Conservation (phyloP, 2,113 vertebrate species). For the Recurvirostra avosetta region DNA sequence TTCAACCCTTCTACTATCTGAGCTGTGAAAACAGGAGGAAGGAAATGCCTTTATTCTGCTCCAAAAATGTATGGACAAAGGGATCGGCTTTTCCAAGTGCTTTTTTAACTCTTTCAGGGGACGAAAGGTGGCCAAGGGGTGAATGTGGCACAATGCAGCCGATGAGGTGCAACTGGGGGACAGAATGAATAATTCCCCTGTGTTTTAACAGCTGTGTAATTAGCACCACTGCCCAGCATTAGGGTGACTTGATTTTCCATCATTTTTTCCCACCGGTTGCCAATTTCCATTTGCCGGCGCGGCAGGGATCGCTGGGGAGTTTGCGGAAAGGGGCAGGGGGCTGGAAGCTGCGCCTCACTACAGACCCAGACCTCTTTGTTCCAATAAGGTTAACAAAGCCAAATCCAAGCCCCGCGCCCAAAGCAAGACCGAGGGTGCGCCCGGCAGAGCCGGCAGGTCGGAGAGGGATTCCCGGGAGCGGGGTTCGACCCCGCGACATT, state of each 20-base stretch:
- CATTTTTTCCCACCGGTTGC: neutral
- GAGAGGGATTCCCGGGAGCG: neutral
- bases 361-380: neutral
- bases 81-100: neutral
- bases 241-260: neutral
- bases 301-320: neutral
- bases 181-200: neutral
- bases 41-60: constrained; percentile 36
- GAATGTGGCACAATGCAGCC: neutral
- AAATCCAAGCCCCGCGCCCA: neutral
- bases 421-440: neutral
- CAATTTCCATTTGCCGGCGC: neutral
- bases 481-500: neutral
- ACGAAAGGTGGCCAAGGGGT: neutral
- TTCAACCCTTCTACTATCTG: neutral
- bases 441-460: neutral
- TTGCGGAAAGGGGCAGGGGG: neutral
- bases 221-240: neutral
- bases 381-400: neutral
- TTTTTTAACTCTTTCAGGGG: constrained; percentile 8
- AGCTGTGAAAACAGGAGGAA: constrained; percentile 17
- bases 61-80: neutral
- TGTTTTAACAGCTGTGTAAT: constrained; percentile 5
- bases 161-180: neutral
- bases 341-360: neutral